Evolutionary conservation across 2,797 vertebrate species (phyloP).

Genomic region (Lateolabrax maculatus): DNA sequence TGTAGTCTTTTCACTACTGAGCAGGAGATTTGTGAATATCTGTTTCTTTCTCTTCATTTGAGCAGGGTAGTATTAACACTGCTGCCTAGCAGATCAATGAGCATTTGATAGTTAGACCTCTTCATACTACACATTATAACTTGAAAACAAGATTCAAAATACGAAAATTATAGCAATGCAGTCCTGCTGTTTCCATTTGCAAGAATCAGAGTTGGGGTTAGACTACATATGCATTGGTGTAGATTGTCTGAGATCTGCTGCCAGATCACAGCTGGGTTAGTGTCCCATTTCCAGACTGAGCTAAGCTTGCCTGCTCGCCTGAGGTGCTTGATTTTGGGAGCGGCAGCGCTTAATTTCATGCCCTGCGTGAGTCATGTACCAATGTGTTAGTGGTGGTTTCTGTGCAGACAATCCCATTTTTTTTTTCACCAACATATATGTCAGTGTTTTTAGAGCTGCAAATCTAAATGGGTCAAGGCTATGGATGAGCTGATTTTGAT

Average conservation of each 20-base stretch:
- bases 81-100: not conserved
- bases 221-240: slow-evolving; percentile 4
- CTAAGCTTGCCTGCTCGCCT: slow-evolving; percentile 44
- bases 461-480: slow-evolving; percentile 53
- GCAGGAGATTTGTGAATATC: too few species aligned
- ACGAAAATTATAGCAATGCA: slow-evolving; percentile 20
- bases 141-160: not conserved
- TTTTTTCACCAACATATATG: slow-evolving; percentile 21
- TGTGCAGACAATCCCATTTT: slow-evolving; percentile 27
- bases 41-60: too few species aligned
- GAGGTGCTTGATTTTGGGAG: slow-evolving; percentile 66
- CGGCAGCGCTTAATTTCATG: slow-evolving; percentile 65
- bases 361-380: slow-evolving; percentile 66
- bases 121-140: not conserved
- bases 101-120: not conserved
- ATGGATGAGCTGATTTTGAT: slow-evolving; percentile 19
- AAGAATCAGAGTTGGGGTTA: slow-evolving; percentile 5
- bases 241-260: slow-evolving; percentile 49
- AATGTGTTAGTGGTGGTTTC: slow-evolving; percentile 54
- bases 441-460: slow-evolving; percentile 7
- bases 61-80: too few species aligned
- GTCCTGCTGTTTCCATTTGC: slow-evolving; percentile 19
- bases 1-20: too few species aligned
- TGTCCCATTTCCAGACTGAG: slow-evolving; percentile 51
- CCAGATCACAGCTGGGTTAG: slow-evolving; percentile 58